These are phyloP conservation scores for Drosophila siamana DNA, from an alignment of 2,888 invertebrate genomes.

Conservation along the genomic window DNA sequence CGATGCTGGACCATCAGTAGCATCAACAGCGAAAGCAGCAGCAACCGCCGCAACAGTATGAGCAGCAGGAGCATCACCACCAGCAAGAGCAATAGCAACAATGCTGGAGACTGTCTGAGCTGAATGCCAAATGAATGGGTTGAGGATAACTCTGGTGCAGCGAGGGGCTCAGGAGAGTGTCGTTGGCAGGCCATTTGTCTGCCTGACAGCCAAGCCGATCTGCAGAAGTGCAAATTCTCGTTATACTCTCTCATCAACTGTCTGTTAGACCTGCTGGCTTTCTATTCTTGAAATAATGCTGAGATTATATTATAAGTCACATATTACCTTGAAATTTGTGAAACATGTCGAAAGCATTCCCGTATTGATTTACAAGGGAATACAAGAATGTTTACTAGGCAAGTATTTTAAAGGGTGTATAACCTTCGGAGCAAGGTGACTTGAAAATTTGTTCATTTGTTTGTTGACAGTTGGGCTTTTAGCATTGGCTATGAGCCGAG, in stretches of 20 bases:
- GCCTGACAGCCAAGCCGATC: constrained; percentile 38
- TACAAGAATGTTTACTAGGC: no score
- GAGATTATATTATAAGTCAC: constrained; percentile 3
- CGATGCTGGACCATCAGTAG: constrained; percentile 44
- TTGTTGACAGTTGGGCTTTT: constrained; percentile 60
- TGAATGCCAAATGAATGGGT: constrained; percentile 53
- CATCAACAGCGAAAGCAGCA: constrained; percentile 38
- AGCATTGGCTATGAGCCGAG: constrained; percentile 28
- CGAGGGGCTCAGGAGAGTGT: not conserved
- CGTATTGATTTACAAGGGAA: not conserved
- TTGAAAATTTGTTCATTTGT: constrained; percentile 6
- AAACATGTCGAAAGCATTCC: not conserved
- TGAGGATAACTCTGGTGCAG: constrained; percentile 17
- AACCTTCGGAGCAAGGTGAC: not conserved
- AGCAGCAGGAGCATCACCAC: constrained; percentile 4
- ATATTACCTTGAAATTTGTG: not conserved
- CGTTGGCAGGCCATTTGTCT: constrained; percentile 49
- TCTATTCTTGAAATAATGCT: constrained; percentile 6
- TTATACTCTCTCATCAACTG: constrained; percentile 31
- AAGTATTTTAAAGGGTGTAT: constrained; percentile 26
- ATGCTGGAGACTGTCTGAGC: constrained; percentile 28
- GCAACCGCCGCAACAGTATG: no score
- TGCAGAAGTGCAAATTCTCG: constrained; percentile 39
- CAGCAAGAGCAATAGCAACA: constrained; percentile 21
- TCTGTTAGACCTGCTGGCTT: not conserved